phyloP scores from a whole-genome alignment of 2,797 vertebrate species.

The Austrolebias charrua region DNA sequence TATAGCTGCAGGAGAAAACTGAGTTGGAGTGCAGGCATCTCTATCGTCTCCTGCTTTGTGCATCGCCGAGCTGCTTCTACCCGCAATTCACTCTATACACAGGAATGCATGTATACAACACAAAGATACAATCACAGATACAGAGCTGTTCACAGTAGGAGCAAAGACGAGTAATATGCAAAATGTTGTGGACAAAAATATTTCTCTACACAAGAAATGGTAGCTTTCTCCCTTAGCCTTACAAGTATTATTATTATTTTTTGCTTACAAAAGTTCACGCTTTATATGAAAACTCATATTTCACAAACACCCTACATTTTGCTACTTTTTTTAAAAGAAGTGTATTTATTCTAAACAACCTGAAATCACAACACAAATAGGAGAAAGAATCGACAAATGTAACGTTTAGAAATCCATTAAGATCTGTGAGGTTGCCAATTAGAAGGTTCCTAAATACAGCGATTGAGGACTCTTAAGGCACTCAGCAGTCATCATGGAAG shows the following conservation, averaged over 20 bases:
- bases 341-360: conserved; percentile 7
- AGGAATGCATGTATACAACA: conserved; percentile 25
- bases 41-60: conserved; percentile 21
- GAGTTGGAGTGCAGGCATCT: conserved; percentile 46
- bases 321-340: background rate
- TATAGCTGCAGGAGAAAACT: conserved; percentile 41
- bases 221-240: conserved; percentile 3
- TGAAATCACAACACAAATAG: background rate
- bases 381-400: conserved; percentile 11
- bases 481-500: conserved; percentile 54
- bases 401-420: conserved; percentile 56
- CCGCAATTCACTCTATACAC: conserved; percentile 11
- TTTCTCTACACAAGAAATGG: conserved; percentile 20
- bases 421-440: conserved; percentile 54
- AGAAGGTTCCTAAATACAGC: conserved; percentile 47
- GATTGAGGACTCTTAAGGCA: conserved; percentile 38
- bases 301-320: conserved; percentile 3
- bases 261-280: background rate
- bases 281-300: background rate
- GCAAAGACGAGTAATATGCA: conserved; percentile 35
- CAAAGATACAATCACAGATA: conserved; percentile 50
- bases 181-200: background rate
- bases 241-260: conserved; percentile 13
- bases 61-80: conserved; percentile 33
- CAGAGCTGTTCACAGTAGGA: conserved; percentile 28